Conservation (phyloP, 2,797 vertebrate species). For the Meda fulgida region DNA sequence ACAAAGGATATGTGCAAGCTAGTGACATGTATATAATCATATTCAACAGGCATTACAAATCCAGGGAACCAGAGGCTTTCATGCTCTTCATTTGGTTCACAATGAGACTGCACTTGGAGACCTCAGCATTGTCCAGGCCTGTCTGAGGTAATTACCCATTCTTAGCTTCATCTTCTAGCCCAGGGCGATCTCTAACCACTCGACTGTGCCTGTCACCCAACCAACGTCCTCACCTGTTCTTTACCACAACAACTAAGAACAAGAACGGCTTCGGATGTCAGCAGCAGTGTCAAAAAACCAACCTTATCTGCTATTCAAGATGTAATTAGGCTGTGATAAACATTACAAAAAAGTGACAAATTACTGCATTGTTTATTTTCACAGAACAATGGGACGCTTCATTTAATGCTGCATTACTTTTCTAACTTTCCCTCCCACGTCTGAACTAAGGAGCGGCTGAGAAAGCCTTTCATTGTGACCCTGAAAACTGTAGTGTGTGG, state of each 20-base stretch:
- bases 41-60: slow-evolving; percentile 23
- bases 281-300: slow-evolving; percentile 35
- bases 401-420: slow-evolving; percentile 53
- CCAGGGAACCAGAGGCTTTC: slow-evolving; percentile 7
- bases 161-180: slow-evolving; percentile 36
- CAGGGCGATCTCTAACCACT: slow-evolving; percentile 23
- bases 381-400: slow-evolving; percentile 52
- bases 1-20: slow-evolving; percentile 22
- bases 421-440: slow-evolving; percentile 55
- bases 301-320: slow-evolving; percentile 29
- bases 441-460: slow-evolving; percentile 41
- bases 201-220: slow-evolving; percentile 19
- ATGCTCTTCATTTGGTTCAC: slow-evolving; percentile 39
- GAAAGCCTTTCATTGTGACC: slow-evolving; percentile 54
- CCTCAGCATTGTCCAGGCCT: slow-evolving; percentile 30
- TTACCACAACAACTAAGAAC: slow-evolving; percentile 56
- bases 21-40: slow-evolving; percentile 40
- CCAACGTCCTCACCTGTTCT: slow-evolving; percentile 59
- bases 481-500: slow-evolving; percentile 49
- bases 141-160: slow-evolving; percentile 43
- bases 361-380: slow-evolving; percentile 38
- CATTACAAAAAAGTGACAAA: slow-evolving; percentile 26
- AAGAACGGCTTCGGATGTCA: slow-evolving; percentile 62
- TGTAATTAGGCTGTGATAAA: slow-evolving; percentile 45
- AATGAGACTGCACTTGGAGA: slow-evolving; percentile 7